Evolutionary conservation across 2,113 vertebrate genomes (phyloP).

Genomic region (Fulica atra): DNA sequence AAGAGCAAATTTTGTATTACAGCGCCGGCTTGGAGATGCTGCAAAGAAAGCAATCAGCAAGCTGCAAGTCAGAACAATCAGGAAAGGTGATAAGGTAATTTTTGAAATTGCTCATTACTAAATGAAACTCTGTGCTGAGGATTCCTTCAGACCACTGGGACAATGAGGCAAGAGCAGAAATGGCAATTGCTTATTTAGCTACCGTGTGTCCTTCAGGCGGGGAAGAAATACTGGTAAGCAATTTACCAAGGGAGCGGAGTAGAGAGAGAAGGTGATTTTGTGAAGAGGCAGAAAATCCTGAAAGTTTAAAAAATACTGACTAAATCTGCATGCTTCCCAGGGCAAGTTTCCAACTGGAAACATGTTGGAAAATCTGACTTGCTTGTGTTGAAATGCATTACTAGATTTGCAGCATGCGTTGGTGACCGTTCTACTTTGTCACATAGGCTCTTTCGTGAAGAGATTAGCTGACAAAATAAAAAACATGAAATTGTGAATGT

Average conservation of each 20-base stretch:
- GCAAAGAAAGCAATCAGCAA: constrained; percentile 98
- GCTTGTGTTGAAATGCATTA: background rate
- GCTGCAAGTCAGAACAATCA: constrained; percentile 94
- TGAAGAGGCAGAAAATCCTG: background rate
- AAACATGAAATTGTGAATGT: background rate
- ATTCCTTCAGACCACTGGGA: background rate
- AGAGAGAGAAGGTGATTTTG: background rate
- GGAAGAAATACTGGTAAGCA: background rate
- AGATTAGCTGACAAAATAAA: background rate
- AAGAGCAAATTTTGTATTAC: constrained; percentile 69
- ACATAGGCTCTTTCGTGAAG: background rate
- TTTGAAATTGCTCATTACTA: constrained; percentile 10
- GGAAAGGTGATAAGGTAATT: constrained; percentile 95
- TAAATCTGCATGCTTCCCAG: background rate
- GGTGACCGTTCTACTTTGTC: background rate
- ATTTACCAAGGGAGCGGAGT: rapidly evolving
- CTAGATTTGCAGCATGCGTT: background rate
- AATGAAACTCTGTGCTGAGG: background rate
- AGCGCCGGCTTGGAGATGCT: constrained; percentile 96
- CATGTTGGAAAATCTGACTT: background rate
- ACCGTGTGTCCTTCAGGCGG: background rate
- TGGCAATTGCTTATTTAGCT: background rate
- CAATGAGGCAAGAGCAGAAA: background rate
- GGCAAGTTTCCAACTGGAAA: background rate
- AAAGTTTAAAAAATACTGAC: background rate